Base-by-base conservation (phyloP, 2,888 invertebrate genomes). In the Orthosia incerta region DNA sequence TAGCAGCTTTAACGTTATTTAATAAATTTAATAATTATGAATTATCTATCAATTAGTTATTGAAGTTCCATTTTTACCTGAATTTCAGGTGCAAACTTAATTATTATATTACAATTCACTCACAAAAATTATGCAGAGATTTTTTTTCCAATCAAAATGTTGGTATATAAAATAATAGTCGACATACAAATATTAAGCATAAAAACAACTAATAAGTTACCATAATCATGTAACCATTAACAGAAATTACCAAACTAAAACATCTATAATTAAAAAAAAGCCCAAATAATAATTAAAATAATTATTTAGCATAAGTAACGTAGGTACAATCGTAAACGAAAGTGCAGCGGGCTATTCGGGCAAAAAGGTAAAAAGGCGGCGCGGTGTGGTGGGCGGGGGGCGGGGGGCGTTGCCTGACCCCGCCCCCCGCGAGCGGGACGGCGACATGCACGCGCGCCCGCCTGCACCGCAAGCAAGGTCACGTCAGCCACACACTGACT, bases 301-400 rank as follows among this genome's bases (percentile, higher is more conserved):
- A 81, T 80, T 73, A 79, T 70, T 83, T 75, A 73, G 60, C 62
- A 48, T 77, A 82, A 81, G 83, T 82, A 83, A 72, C 66, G 83
- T 88, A 89, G 84, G 85, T 87, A 90, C 86, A 85, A 86, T 86
- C 85, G 83, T 87, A 89, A 59, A 91, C 87, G 90, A 91, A 91
- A 92, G 93, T 92, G 78, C 85, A 90, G 91, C 91, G 93, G 92
- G 60, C 60, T 9, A 60, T 60, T 60, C 60, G 60, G 60, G 92
- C 91, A 91, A 91, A 91, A 92, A 92, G 94, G 93, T 91, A 93
- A 91, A 91, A 92, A 91, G 90, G 92, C 91, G 93, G 92, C 87
- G 91, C 88, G 92, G 90, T 83, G 92, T 88, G 93, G 93, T 93
- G 92, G 94, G 95, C 94, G 95, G 95, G 93, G 94, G 82, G 84